Percentiles rank a stretch among this genome's conserved stretches.
These are phyloP conservation scores for Enteromius fasciolatus DNA, from an alignment of 2,797 vertebrate genomes.

Conservation along the genomic window DNA sequence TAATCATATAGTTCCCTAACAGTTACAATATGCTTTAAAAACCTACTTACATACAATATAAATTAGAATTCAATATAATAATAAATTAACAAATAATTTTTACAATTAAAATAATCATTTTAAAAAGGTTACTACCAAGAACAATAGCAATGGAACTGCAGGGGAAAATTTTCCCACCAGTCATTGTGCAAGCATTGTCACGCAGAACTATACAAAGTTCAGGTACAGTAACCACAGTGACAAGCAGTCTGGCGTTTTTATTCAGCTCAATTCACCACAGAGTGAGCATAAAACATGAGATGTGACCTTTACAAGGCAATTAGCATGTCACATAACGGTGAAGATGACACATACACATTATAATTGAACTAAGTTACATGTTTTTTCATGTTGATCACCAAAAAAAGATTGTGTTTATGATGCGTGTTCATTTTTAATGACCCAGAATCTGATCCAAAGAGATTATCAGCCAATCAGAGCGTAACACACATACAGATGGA, in stretches of 20 bases:
- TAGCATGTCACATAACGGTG: neutral
- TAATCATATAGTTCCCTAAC: neutral
- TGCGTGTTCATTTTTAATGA: neutral
- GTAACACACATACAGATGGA: conserved; percentile 19
- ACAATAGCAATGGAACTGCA: neutral
- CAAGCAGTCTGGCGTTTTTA: neutral
- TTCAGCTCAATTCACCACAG: neutral
- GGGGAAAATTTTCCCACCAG: neutral
- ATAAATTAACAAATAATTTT: neutral
- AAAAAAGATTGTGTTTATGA: neutral
- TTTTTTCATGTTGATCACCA: neutral
- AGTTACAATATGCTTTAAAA: neutral
- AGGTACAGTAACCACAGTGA: neutral
- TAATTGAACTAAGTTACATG: neutral
- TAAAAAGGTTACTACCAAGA: no score
- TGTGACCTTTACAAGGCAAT: neutral
- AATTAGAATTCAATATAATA: neutral
- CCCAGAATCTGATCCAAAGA: conserved; percentile 52
- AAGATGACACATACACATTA: neutral
- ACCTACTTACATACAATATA: neutral
- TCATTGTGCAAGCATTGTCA: neutral
- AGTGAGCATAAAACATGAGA: neutral
- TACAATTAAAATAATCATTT: neutral
- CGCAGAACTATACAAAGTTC: neutral
- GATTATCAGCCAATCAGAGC: conserved; percentile 65